phyloP scores from a whole-genome alignment of 2,888 invertebrate species.

The Liposcelis brunnea region DNA sequence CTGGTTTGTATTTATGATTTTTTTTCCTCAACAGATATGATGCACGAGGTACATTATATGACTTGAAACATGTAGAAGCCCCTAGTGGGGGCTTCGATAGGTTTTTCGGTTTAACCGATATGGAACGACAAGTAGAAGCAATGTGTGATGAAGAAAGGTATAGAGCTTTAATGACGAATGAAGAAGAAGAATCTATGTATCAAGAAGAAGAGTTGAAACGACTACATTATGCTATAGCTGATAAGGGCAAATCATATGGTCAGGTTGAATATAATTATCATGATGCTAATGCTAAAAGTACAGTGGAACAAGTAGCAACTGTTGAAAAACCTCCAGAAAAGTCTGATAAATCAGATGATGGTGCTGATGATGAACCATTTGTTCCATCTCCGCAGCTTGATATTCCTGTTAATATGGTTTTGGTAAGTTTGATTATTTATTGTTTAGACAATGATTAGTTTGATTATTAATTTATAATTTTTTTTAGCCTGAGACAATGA shows the following conservation, averaged over 20 bases:
- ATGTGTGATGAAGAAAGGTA: constrained; percentile 93
- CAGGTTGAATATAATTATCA: constrained; percentile 69
- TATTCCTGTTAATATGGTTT: constrained; percentile 53
- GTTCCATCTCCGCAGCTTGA: constrained; percentile 51
- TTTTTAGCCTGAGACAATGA: constrained; percentile 65
- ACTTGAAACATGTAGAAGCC: constrained; percentile 63
- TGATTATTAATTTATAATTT: constrained; percentile 13
- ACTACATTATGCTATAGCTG: constrained; percentile 48
- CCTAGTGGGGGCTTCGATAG: constrained; percentile 52
- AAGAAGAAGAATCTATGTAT: constrained; percentile 75
- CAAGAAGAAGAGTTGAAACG: constrained; percentile 91
- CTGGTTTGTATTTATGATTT: neutral
- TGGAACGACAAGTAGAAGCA: constrained; percentile 68
- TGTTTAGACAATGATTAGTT: neutral
- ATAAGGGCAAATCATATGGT: constrained; percentile 31
- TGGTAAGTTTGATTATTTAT: constrained; percentile 34
- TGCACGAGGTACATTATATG: constrained; percentile 79
- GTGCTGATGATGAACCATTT: constrained; percentile 47
- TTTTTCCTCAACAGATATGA: constrained; percentile 57
- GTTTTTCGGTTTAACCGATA: constrained; percentile 45
- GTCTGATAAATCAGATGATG: constrained; percentile 4
- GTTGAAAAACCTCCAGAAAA: constrained; percentile 22
- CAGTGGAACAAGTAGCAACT: constrained; percentile 26
- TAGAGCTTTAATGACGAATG: constrained; percentile 68
- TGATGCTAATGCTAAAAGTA: constrained; percentile 33